These are phyloP conservation scores for Virgularia gustaviana DNA, from an alignment of 92 coral and sea anemone species.

Conservation along the genomic window DNA sequence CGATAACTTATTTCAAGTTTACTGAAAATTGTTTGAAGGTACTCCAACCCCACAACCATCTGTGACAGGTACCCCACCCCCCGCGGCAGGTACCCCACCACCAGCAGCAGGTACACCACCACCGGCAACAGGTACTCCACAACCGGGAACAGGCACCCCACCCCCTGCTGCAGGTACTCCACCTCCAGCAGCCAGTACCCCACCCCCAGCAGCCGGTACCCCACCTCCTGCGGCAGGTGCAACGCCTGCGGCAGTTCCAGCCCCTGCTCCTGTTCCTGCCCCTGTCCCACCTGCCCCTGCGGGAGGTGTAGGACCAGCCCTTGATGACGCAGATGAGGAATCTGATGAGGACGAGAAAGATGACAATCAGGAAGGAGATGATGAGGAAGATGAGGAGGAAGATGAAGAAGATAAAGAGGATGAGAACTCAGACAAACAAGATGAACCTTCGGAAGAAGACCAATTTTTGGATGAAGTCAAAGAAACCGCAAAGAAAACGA, in stretches of 20 bases:
- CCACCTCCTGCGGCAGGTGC: not conserved
- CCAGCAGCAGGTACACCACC: slow-evolving; percentile 15
- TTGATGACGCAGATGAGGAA: not conserved
- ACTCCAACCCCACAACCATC: not conserved
- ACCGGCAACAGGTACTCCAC: not conserved
- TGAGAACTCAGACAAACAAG: not conserved
- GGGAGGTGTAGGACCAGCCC: not conserved
- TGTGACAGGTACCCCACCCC: not conserved
- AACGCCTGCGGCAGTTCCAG: not conserved
- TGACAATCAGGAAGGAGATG: not conserved
- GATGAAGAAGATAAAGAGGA: not conserved
- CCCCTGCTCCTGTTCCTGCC: not conserved
- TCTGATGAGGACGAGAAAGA: not conserved
- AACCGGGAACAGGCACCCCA: not conserved
- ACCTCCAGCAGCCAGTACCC: not conserved
- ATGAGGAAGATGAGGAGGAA: not conserved
- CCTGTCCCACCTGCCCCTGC: not conserved
- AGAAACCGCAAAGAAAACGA: not conserved
- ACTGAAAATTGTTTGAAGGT: not conserved
- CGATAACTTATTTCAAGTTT: not conserved
- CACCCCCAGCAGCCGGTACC: not conserved
- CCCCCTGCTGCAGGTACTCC: slow-evolving; percentile 1
- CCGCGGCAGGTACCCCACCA: not conserved
- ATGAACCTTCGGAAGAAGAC: not conserved
- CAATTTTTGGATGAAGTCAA: not conserved